A percentile compares a stretch with the other conserved stretches of the same genome.
Evolutionary conservation across 2,888 invertebrate species (phyloP).

Genomic region (Stegophylla sp.): DNA sequence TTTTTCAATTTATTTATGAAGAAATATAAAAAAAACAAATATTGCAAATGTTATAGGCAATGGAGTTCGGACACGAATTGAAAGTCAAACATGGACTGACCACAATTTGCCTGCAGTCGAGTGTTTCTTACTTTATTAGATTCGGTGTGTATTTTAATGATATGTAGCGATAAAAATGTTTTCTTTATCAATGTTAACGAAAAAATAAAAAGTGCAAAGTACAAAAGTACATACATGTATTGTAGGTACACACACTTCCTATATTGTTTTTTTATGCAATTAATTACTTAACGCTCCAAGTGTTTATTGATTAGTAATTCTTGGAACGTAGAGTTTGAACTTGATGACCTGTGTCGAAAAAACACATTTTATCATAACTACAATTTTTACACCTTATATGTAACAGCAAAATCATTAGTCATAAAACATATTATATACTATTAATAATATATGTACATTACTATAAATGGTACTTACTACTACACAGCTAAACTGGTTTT

Average conservation of each 20-base stretch:
- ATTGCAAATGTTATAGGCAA: not conserved
- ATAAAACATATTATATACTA: no score
- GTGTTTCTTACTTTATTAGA: not conserved
- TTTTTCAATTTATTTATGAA: not conserved
- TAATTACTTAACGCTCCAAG: no score
- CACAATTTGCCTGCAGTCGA: not conserved
- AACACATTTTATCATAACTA: no score
- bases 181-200: not conserved
- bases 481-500: no score
- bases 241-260: not conserved
- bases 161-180: conserved; percentile 12
- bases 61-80: conserved; percentile 22
- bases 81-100: not conserved
- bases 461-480: no score
- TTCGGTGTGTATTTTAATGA: conserved; percentile 15
- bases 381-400: no score
- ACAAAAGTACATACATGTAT: not conserved
- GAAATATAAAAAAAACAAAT: conserved; percentile 13
- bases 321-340: no score
- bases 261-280: no score
- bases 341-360: no score
- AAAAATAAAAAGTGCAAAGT: not conserved
- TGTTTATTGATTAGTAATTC: no score
- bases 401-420: no score
- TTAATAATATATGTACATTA: no score